Conservation (phyloP, 1,140 invertebrate genomes). For the Hydropsyche tenuis region DNA sequence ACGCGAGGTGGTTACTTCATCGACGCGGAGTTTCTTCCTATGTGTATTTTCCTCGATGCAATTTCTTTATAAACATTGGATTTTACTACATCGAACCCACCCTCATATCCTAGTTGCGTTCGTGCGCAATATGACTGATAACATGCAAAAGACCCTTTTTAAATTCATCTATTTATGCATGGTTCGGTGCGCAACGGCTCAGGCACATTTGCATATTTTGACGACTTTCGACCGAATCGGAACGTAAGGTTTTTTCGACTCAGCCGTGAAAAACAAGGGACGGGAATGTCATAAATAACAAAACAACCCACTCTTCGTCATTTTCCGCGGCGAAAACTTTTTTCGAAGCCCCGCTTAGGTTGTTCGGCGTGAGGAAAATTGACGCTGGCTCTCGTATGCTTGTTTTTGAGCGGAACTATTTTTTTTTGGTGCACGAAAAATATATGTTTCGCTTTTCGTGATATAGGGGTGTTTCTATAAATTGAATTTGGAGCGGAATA, state of each 20-base stretch:
- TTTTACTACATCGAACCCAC: neutral
- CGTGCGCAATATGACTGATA: constrained; percentile 8
- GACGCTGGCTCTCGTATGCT: neutral
- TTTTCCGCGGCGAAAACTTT: neutral
- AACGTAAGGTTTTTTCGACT: neutral
- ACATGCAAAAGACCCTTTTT: constrained; percentile 36
- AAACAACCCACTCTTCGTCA: neutral
- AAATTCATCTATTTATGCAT: constrained; percentile 37
- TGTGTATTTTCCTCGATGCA: neutral
- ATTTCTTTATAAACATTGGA: constrained; percentile 10
- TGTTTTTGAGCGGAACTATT: neutral
- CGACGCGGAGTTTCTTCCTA: neutral
- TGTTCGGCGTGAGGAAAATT: neutral
- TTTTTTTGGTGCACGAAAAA: constrained; percentile 13
- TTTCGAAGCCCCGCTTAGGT: neutral
- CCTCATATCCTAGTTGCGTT: neutral
- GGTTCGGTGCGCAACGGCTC: constrained; percentile 11
- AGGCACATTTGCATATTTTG: constrained; percentile 37
- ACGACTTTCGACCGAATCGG: constrained; percentile 31
- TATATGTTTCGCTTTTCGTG: neutral
- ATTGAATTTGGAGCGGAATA: too few species aligned
- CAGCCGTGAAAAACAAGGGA: neutral
- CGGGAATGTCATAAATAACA: constrained; percentile 30
- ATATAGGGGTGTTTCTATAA: too few species aligned
- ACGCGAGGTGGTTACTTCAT: neutral